Percentiles rank a stretch among this genome's conserved stretches.
Evolutionary conservation across 2,797 vertebrate genomes (phyloP).

Genomic region (Phrynocephalus vlangalii): DNA sequence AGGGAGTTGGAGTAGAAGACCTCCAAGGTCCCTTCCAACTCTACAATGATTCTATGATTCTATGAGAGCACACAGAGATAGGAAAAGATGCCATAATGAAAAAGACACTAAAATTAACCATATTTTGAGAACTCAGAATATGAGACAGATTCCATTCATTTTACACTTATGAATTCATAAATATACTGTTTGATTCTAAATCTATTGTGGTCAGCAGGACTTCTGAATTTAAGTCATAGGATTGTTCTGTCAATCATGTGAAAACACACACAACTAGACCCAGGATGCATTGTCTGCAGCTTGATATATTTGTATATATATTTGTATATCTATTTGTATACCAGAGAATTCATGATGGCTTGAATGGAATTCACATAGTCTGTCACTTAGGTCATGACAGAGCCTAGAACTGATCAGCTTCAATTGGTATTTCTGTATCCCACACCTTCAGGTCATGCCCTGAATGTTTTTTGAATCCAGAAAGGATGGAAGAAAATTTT

Average conservation of each 20-base stretch:
- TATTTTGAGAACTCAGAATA: not conserved
- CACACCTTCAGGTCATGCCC: not conserved
- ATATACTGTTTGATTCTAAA: not conserved
- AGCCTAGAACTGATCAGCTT: not conserved
- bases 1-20: too few species aligned
- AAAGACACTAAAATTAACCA: not conserved
- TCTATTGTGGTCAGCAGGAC: too few species aligned
- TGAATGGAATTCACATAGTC: too few species aligned
- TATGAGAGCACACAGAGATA: not conserved
- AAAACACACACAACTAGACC: too few species aligned
- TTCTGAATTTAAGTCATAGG: too few species aligned
- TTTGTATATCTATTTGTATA: too few species aligned
- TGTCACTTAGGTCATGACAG: not conserved
- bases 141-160: not conserved
- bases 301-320: too few species aligned
- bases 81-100: not conserved
- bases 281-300: too few species aligned
- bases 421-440: not conserved
- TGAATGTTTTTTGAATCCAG: not conserved
- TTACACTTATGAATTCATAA: not conserved
- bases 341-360: too few species aligned
- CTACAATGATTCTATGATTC: too few species aligned
- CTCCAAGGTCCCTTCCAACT: too few species aligned
- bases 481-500: not conserved
- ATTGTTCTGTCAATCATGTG: too few species aligned